These are phyloP conservation scores for Andricus grossulariae DNA, from an alignment of 1,140 invertebrate species.

Conservation along the genomic window DNA sequence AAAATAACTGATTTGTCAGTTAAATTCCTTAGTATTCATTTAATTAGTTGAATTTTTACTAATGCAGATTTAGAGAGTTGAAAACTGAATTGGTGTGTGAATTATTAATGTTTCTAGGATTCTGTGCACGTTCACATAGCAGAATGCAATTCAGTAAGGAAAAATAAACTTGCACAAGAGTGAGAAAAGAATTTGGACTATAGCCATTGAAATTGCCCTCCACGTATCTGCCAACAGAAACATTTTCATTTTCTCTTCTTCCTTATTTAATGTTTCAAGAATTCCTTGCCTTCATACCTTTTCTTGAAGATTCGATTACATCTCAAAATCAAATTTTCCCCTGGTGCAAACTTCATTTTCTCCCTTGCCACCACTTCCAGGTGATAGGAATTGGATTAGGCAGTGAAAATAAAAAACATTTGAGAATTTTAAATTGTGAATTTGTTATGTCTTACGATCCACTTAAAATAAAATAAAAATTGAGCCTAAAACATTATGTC, in stretches of 20 bases:
- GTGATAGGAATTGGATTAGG: too few species aligned
- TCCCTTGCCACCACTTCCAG: neutral
- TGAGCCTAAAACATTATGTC: too few species aligned
- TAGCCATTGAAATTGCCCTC: slow-evolving; percentile 20
- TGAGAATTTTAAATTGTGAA: too few species aligned
- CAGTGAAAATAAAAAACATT: too few species aligned
- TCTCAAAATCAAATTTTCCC: slow-evolving; percentile 4
- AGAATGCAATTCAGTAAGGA: slow-evolving; percentile 8
- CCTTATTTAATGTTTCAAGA: slow-evolving; percentile 11
- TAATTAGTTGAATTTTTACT: too few species aligned
- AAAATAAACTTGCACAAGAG: slow-evolving; percentile 14
- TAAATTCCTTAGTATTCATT: too few species aligned
- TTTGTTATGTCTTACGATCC: too few species aligned
- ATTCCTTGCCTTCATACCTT: neutral
- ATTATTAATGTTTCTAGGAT: neutral
- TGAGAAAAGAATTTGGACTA: slow-evolving; percentile 23
- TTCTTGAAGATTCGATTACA: slow-evolving; percentile 10
- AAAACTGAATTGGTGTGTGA: neutral
- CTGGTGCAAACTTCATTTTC: slow-evolving; percentile 11
- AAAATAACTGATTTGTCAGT: too few species aligned
- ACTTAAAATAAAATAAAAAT: too few species aligned
- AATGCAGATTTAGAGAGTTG: neutral
- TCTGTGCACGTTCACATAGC: neutral
- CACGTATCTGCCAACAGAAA: slow-evolving; percentile 22
- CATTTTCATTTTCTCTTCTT: slow-evolving; percentile 13